Conservation (phyloP, 2,113 vertebrate species). For the Urocolius indicus region DNA sequence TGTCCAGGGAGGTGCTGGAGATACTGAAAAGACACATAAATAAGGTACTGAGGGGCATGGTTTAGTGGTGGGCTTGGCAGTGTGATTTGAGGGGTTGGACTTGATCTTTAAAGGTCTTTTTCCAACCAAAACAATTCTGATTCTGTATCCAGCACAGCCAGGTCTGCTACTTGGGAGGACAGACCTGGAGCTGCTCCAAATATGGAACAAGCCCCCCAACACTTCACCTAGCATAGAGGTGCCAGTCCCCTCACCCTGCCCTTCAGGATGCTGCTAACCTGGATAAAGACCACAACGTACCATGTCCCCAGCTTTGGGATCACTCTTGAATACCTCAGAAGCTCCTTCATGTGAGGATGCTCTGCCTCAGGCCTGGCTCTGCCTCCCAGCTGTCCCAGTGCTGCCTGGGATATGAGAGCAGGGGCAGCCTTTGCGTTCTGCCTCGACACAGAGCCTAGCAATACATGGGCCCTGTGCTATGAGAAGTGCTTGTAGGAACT, state of each 20-base stretch:
- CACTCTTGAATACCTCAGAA: not conserved
- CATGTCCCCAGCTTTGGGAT: not conserved
- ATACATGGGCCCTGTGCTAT: accelerated
- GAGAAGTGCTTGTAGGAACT: not conserved
- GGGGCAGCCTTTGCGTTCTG: not conserved
- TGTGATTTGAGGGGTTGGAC: no score
- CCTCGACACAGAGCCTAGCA: not conserved
- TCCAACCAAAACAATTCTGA: no score
- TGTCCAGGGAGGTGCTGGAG: no score
- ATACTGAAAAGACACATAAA: no score
- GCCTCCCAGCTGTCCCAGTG: not conserved
- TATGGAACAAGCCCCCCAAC: accelerated
- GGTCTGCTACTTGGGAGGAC: not conserved
- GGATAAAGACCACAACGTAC: accelerated
- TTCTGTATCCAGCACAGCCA: not conserved
- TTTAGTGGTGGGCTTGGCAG: no score
- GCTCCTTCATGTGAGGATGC: accelerated
- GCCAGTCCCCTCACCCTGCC: not conserved
- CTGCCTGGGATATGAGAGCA: not conserved
- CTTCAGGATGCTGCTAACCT: not conserved
- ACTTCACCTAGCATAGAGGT: accelerated
- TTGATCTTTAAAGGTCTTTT: no score
- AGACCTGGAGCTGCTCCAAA: no score
- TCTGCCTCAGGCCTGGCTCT: not conserved
- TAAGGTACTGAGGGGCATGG: no score